Conservation (phyloP, 2,888 invertebrate species). For the Brenthis ino region DNA sequence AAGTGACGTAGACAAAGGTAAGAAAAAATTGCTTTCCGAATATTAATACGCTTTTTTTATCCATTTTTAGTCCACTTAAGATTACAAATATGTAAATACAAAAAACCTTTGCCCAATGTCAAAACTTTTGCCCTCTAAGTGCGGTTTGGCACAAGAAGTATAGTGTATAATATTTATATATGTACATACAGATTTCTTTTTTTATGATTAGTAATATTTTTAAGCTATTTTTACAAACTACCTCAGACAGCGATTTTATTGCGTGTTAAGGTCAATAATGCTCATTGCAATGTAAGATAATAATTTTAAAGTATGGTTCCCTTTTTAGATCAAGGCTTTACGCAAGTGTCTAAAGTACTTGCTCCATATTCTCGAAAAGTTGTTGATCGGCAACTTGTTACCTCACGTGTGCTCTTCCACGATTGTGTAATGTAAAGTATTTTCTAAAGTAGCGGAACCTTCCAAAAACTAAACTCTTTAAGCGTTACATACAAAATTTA, state of each 20-base stretch:
- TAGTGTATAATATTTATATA: too few species aligned
- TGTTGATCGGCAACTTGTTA: conserved; percentile 18
- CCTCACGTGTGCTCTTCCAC: conserved; percentile 16
- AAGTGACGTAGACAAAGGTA: too few species aligned
- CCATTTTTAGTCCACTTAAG: too few species aligned
- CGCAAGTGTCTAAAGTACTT: conserved; percentile 17
- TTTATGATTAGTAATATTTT: not conserved
- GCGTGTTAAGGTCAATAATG: not conserved
- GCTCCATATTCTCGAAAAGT: conserved; percentile 17
- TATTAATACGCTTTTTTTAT: too few species aligned
- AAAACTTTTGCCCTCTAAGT: too few species aligned
- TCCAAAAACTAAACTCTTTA: not conserved
- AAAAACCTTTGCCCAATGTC: too few species aligned
- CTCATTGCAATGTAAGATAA: not conserved
- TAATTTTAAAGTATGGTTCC: not conserved
- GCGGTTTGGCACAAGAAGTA: too few species aligned
- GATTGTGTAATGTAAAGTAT: not conserved
- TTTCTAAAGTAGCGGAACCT: conserved; percentile 1
- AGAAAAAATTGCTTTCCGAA: too few species aligned
- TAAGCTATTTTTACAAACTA: too few species aligned
- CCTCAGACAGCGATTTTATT: too few species aligned
- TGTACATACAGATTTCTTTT: not conserved
- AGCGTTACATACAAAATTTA: not conserved
- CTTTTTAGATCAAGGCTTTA: conserved; percentile 18
- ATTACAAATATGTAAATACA: too few species aligned